Evolutionary conservation across 2,797 vertebrate species (phyloP).

Genomic region (Ibycter americanus): DNA sequence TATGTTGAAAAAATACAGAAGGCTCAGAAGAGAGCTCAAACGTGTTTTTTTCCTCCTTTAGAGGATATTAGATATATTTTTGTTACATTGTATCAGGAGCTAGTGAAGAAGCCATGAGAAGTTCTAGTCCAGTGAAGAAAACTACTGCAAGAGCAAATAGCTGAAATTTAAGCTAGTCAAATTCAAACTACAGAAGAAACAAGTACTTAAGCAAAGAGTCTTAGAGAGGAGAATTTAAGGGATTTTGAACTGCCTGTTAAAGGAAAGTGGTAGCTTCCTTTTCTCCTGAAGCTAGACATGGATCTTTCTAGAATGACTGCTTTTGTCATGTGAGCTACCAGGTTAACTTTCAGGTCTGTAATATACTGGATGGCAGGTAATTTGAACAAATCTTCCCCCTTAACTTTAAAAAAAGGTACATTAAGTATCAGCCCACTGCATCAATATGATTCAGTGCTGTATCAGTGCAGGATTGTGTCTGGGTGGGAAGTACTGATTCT

Average conservation of each 20-base stretch:
- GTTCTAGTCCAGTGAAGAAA: background rate
- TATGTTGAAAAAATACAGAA: background rate
- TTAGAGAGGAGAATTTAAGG: background rate
- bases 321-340: background rate
- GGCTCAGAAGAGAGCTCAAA: background rate
- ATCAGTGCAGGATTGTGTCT: background rate
- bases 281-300: background rate
- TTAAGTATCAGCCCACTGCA: background rate
- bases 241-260: background rate
- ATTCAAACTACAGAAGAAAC: background rate
- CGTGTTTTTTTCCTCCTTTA: background rate
- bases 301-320: background rate
- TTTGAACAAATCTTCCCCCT: background rate
- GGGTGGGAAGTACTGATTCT: background rate
- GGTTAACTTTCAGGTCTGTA: background rate
- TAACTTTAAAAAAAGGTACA: background rate
- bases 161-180: background rate
- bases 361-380: background rate
- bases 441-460: background rate
- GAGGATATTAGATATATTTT: background rate
- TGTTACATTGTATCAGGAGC: background rate
- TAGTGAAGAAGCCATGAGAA: background rate
- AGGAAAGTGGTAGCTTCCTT: background rate
- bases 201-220: background rate
- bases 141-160: background rate